phyloP scores from a whole-genome alignment of 2,797 vertebrate species.

The Eleutherodactylus coqui region DNA sequence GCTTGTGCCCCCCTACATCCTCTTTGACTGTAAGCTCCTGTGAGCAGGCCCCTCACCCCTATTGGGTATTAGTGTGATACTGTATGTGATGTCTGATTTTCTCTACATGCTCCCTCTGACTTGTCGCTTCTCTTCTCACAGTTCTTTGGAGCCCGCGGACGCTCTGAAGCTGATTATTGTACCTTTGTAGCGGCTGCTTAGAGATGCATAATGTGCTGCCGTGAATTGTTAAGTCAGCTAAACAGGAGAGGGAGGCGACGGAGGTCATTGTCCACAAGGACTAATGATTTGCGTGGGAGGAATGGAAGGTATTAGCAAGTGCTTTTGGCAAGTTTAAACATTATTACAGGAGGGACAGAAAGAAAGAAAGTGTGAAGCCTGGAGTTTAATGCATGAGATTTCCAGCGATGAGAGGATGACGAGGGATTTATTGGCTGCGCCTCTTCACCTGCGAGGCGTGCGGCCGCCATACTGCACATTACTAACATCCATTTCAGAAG shows the following conservation, averaged over 20 bases:
- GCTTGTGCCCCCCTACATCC: no score
- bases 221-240: constrained; percentile 46
- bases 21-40: no score
- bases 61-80: no score
- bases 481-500: not conserved
- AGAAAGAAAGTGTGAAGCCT: constrained; percentile 11
- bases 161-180: not conserved
- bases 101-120: no score
- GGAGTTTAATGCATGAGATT: constrained; percentile 18
- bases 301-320: constrained; percentile 29
- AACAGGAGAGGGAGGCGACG: constrained; percentile 29
- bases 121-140: not conserved
- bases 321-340: constrained; percentile 2
- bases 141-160: not conserved
- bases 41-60: no score
- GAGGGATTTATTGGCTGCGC: constrained; percentile 29
- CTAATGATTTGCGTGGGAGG: constrained; percentile 34
- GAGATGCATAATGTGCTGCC: constrained; percentile 13
- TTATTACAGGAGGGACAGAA: constrained; percentile 7
- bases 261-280: constrained; percentile 44
- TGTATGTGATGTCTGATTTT: no score
- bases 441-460: not conserved
- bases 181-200: constrained; percentile 21
- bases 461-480: not conserved
- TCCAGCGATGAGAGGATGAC: not conserved